Evolutionary conservation across 2,888 invertebrate genomes (phyloP), one percentile per base, ranked within the genome.

Genomic region (Cataglyphis livida): DNA sequence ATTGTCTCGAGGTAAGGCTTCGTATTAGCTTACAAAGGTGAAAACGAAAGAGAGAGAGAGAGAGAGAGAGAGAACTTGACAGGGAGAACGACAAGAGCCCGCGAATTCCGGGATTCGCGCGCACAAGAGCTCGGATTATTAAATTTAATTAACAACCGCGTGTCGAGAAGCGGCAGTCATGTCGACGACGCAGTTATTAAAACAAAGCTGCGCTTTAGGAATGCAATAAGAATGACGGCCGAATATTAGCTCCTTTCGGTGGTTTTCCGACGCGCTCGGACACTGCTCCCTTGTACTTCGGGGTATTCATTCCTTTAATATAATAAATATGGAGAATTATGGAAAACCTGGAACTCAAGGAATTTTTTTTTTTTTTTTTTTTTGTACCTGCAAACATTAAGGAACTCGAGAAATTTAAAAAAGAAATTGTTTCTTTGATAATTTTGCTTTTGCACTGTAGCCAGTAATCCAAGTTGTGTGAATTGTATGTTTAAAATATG

Each of bases 71-170:
- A 51, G 32, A 44, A 6, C 41, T 48, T 48, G 48, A 38, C 25
- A 2, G 25, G 35, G 38, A 51, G 32, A 35, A 35, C 32, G 44
- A 65, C 65, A 59, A 78, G 44, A 51, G 68, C 28, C 57, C 41
- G 76, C 38, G 66, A 68, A 76, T 76, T 76, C 68, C 76, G 68
- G n/a, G 68, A 68, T 41, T 41, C 54, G 54, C 35, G 75, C 66
- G 76, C 76, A 28, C 76, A 41, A 68, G 76, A 68, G 76, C 68
- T 76, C 68, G 68, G 68, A 76, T 76, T 76, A 76, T 76, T 76
- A 76, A 68, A 76, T 76, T 76, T 68, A 76, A 76, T 76, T 76
- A 76, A 76, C 57, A 76, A 28, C 64, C 68, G 38, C 64, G 48
- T 48, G 48, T 48, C 48, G 62, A 18, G 64, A 75, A 75, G 38